Percentiles rank a stretch among this genome's conserved stretches.
Evolutionary conservation across 2,797 vertebrate genomes (phyloP).

Genomic region (Echiichthys vipera): DNA sequence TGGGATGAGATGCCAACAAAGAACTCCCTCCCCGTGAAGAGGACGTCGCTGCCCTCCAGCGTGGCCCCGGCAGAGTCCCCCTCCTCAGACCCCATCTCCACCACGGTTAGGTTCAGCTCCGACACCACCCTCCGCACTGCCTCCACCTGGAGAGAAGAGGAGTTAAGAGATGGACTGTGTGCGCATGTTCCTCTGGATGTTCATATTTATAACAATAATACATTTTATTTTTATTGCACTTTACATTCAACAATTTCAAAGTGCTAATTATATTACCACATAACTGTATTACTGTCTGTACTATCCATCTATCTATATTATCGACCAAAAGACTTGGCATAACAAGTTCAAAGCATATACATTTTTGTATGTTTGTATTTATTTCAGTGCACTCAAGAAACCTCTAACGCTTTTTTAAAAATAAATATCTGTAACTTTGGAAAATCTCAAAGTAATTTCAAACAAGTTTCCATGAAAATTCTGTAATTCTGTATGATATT

Average conservation of each 20-base stretch:
- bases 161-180: not conserved
- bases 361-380: not conserved
- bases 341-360: not conserved
- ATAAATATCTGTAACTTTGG: not conserved
- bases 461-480: not conserved
- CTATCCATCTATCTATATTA: not conserved
- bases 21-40: constrained; percentile 94
- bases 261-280: too few relatives aligned
- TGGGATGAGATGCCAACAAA: constrained; percentile 93
- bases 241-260: too few relatives aligned
- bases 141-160: constrained; percentile 78
- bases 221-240: too few relatives aligned
- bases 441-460: not conserved
- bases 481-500: not conserved
- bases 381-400: not conserved
- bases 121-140: constrained; percentile 88
- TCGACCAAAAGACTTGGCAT: not conserved
- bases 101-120: constrained; percentile 89
- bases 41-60: constrained; percentile 91
- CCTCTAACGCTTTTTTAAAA: not conserved
- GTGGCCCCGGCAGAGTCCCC: constrained; percentile 85
- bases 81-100: constrained; percentile 86
- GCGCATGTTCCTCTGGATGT: not conserved
- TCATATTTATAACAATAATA: too few relatives aligned
- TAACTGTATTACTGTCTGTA: not conserved